Percentiles rank a stretch among this genome's conserved stretches.
phyloP scores from a whole-genome alignment of 2,888 invertebrate species.

The Nipponacmea schrenckii region DNA sequence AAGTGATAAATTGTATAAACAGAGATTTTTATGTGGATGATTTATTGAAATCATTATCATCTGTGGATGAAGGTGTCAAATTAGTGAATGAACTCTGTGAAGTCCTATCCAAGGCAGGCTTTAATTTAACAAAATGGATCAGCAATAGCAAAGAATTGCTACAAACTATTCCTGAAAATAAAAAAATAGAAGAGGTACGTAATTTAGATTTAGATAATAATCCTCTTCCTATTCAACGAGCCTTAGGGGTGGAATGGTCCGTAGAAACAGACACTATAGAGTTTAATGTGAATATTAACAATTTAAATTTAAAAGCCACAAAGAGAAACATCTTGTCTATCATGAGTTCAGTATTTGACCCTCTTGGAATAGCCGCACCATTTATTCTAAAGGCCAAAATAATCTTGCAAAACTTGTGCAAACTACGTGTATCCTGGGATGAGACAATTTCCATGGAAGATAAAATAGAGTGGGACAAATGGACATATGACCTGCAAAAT shows the following conservation, averaged over 20 bases:
- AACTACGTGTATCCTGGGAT: too few relatives aligned
- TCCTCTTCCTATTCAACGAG: conserved; percentile 15
- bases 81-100: conserved; percentile 17
- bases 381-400: conserved; percentile 1
- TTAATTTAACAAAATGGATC: conserved; percentile 21
- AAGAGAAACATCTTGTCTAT: conserved; percentile 8
- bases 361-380: conserved; percentile 10
- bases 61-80: conserved; percentile 9
- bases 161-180: conserved; percentile 14
- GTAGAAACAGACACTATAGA: conserved; percentile 11
- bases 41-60: conserved; percentile 24
- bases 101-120: conserved; percentile 13
- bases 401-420: too few relatives aligned
- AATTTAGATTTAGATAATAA: conserved; percentile 13
- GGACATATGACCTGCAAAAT: too few relatives aligned
- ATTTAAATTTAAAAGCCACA: neutral
- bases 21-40: conserved; percentile 32
- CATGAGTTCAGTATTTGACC: conserved; percentile 13
- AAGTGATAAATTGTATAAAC: too few relatives aligned
- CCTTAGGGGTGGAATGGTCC: conserved; percentile 20
- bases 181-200: conserved; percentile 4
- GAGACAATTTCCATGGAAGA: too few relatives aligned
- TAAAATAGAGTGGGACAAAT: too few relatives aligned
- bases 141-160: conserved; percentile 21
- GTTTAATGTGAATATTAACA: neutral